phyloP scores from a whole-genome alignment of 2,888 invertebrate species.

The Microctonus hyperodae region DNA sequence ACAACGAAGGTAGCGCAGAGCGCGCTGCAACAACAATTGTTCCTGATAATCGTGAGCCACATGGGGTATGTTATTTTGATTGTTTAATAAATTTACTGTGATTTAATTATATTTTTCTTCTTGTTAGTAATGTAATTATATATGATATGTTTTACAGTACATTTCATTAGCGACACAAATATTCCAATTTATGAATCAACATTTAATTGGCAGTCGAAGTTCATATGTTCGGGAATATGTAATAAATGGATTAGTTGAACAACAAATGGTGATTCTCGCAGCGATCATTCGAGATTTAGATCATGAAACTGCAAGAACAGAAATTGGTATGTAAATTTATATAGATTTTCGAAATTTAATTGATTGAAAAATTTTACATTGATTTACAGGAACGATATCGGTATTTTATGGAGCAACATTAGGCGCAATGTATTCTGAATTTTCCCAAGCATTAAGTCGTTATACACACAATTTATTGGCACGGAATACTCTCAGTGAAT shows the following conservation, averaged over 20 bases:
- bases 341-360: background rate
- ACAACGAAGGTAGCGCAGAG: slow-evolving; percentile 65
- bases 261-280: slow-evolving; percentile 88
- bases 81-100: background rate
- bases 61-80: slow-evolving; percentile 66
- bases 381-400: slow-evolving; percentile 72
- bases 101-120: background rate
- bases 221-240: slow-evolving; percentile 74
- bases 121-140: background rate
- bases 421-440: slow-evolving; percentile 76
- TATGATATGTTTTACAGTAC: slow-evolving; percentile 69
- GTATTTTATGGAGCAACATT: slow-evolving; percentile 76
- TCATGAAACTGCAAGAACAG: slow-evolving; percentile 84
- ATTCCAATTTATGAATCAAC: slow-evolving; percentile 84
- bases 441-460: slow-evolving; percentile 79
- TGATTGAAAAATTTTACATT: background rate
- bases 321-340: slow-evolving; percentile 66
- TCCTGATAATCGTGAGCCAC: slow-evolving; percentile 80
- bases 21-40: slow-evolving; percentile 69
- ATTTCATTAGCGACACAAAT: slow-evolving; percentile 87
- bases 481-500: slow-evolving; percentile 71
- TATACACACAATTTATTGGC: slow-evolving; percentile 81
- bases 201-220: slow-evolving; percentile 77
- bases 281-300: slow-evolving; percentile 91
- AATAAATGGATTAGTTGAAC: slow-evolving; percentile 79